These are phyloP conservation scores for Nanorana parkeri DNA, from an alignment of 2,113 vertebrate species.

Conservation along the genomic window DNA sequence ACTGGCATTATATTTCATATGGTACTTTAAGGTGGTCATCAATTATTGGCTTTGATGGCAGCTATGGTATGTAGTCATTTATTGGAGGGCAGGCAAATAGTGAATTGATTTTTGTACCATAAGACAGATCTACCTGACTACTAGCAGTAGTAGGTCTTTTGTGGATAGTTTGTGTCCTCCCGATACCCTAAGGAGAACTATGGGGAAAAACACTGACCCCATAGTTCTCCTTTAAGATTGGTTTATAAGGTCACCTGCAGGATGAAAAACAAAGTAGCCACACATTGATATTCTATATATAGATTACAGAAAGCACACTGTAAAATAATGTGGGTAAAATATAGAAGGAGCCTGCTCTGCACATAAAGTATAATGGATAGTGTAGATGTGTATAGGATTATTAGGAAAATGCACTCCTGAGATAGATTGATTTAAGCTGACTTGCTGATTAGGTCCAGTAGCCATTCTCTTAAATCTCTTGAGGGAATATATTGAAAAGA, in stretches of 20 bases:
- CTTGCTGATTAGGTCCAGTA: conserved; percentile 26
- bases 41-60: too few relatives aligned
- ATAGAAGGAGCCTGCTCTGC: neutral
- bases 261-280: neutral
- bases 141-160: neutral
- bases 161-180: too few relatives aligned
- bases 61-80: too few relatives aligned
- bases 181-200: too few relatives aligned
- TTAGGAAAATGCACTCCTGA: conserved; percentile 17
- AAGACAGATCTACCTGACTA: too few relatives aligned
- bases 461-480: conserved; percentile 24
- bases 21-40: too few relatives aligned
- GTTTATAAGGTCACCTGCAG: neutral
- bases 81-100: too few relatives aligned
- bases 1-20: too few relatives aligned
- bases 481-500: conserved; percentile 18
- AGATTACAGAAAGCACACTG: neutral
- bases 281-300: too few relatives aligned
- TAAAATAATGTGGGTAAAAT: neutral
- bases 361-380: neutral
- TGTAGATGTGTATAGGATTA: neutral
- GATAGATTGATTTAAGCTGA: conserved; percentile 30
- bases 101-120: too few relatives aligned
- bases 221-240: neutral
- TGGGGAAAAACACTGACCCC: too few relatives aligned